Base-by-base conservation (phyloP, 2,888 invertebrate genomes). In the Eupithecia centaureata region DNA sequence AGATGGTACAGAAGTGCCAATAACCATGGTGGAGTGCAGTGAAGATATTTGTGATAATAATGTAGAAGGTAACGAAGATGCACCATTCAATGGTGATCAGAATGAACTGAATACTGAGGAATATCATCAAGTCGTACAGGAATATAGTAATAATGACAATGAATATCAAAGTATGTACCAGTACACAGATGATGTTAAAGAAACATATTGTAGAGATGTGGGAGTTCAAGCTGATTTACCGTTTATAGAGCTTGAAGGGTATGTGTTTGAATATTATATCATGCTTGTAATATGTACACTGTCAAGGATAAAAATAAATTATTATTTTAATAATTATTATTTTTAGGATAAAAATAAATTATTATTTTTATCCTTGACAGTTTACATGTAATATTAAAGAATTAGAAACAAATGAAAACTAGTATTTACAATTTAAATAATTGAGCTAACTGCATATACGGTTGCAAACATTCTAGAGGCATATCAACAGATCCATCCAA, bases 161-260 rank as follows among this genome's bases (percentile, higher is more conserved):
- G 22, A 52, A 15, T 65, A 65, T 65, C 28, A 60, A 10, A 25
- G 10, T 0, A 60, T 65, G 15, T 65, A 59, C 27, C 52, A 65
- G 15, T 61, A 54, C 54, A 18, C 42, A 22, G 52, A 59, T 38
- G 52, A 33, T 8, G 54, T n/a, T 8, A 65, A 15, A 5, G 22
- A 65, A 51, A 27, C 18, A 38, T 30, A 56, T 54, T 32, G 28
- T 13, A 59, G 62, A 57, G 62, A 70, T 61, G n/a, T 63, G 33
- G 69, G 63, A 42, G 66, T 70, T 15, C 69, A 70, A 22, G 66
- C 61, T 35, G 69, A 70, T 42, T 61, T 63, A 2, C 38, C 63
- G 27, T 30, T 63, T n/a, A 60, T 66, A 18, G 30, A 56, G 22
- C 51, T 70, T 33, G 66, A 66, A 66, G 28, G 30, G 69, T 70